Conservation (phyloP, 2,888 invertebrate species). For the Clitarchus hookeri region DNA sequence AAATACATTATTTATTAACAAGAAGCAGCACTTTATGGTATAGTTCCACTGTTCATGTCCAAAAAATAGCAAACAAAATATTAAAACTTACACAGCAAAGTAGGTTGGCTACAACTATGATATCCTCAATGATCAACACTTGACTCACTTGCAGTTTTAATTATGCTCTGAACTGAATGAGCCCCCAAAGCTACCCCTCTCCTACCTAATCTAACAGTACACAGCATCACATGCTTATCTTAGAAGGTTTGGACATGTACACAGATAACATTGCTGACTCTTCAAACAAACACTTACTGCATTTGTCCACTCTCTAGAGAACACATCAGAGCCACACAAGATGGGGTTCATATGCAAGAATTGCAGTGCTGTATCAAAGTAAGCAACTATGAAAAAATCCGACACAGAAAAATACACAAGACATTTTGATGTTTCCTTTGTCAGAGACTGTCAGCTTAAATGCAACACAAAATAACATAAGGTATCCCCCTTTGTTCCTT, state of each 20-base stretch:
- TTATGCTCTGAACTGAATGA: background rate
- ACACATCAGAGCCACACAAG: background rate
- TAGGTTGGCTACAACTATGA: background rate
- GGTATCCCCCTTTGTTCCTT: too few species aligned
- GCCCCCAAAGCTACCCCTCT: background rate
- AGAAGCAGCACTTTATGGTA: too few species aligned
- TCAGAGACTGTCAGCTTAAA: too few species aligned
- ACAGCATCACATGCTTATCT: conserved; percentile 9
- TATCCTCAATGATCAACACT: background rate
- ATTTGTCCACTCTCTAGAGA: background rate
- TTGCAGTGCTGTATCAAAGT: background rate
- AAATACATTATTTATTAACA: too few species aligned
- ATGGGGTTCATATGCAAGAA: background rate
- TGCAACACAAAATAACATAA: too few species aligned
- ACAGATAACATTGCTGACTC: conserved; percentile 14
- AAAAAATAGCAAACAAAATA: too few species aligned
- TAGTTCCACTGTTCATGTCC: too few species aligned
- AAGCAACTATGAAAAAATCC: background rate
- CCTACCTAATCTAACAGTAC: background rate
- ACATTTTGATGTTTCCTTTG: too few species aligned
- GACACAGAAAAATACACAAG: too few species aligned
- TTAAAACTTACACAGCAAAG: too few species aligned
- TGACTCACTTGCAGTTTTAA: background rate
- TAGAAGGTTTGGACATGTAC: background rate
- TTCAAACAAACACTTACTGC: background rate